Conservation (phyloP, 2,113 vertebrate genomes). For the Paedocypris sp. region DNA sequence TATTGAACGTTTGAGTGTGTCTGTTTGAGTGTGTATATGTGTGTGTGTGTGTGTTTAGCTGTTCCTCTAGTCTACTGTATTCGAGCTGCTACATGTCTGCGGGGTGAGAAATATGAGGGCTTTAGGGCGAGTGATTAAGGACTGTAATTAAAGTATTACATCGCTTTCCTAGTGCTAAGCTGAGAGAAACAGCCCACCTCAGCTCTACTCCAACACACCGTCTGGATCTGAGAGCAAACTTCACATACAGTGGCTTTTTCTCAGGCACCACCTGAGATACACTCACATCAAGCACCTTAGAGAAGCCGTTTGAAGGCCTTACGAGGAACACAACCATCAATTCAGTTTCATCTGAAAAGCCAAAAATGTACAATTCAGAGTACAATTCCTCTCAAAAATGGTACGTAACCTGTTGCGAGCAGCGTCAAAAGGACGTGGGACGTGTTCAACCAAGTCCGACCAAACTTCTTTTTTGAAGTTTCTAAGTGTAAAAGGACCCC, state of each 20-base stretch:
- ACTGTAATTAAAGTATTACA: slow-evolving; percentile 45
- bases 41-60: slow-evolving; percentile 13
- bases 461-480: no score
- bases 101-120: slow-evolving; percentile 36
- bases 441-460: no score
- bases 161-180: slow-evolving; percentile 42
- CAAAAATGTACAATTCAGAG: not conserved
- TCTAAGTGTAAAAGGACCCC: not conserved
- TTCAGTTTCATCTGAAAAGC: not conserved
- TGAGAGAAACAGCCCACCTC: slow-evolving; percentile 38
- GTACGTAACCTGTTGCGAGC: not conserved
- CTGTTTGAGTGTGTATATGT: slow-evolving; percentile 12
- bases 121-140: slow-evolving; percentile 37
- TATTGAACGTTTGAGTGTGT: not conserved
- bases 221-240: slow-evolving; percentile 31
- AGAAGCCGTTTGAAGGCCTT: no score
- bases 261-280: slow-evolving; percentile 1
- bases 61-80: slow-evolving; percentile 30
- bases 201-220: slow-evolving; percentile 23
- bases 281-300: no score
- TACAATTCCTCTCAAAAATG: not conserved
- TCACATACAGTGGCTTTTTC: slow-evolving; percentile 19
- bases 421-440: not conserved
- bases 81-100: slow-evolving; percentile 35
- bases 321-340: not conserved